A percentile compares a stretch with the other conserved stretches of the same genome.
Evolutionary conservation across 1,140 invertebrate species (phyloP).

Genomic region (Cyphomyrmex costatus): DNA sequence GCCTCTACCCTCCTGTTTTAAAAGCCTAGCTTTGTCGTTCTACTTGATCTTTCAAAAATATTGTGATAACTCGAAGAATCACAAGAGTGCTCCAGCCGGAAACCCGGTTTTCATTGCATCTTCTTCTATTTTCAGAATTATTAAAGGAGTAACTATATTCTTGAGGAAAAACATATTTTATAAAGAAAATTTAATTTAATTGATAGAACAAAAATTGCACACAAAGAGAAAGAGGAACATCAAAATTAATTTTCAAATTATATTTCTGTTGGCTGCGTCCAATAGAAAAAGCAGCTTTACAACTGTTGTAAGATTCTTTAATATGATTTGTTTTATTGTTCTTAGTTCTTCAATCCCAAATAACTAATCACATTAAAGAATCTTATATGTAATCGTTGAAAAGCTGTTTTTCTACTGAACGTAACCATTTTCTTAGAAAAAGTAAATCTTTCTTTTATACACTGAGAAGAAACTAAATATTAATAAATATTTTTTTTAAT

Average conservation of each 20-base stretch:
- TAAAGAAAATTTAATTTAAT: not conserved
- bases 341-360: too few species aligned
- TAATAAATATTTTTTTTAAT: too few species aligned
- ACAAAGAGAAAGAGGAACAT: not conserved
- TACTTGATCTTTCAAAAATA: conserved; percentile 73
- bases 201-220: not conserved
- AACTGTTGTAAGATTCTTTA: too few species aligned
- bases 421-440: not conserved
- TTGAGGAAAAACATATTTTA: not conserved
- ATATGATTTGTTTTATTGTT: too few species aligned
- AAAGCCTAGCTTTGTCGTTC: conserved; percentile 64
- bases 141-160: not conserved
- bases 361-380: too few species aligned
- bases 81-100: conserved; percentile 49
- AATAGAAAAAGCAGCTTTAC: too few species aligned
- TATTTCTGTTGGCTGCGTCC: not conserved
- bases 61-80: conserved; percentile 74
- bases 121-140: conserved; percentile 27
- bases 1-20: conserved; percentile 25
- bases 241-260: conserved; percentile 2
- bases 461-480: too few species aligned
- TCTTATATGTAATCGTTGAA: too few species aligned
- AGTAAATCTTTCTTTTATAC: not conserved
- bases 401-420: too few species aligned
- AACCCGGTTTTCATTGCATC: conserved; percentile 46